phyloP scores from a whole-genome alignment of 2,113 vertebrate species.

The Gopherus flavomarginatus region DNA sequence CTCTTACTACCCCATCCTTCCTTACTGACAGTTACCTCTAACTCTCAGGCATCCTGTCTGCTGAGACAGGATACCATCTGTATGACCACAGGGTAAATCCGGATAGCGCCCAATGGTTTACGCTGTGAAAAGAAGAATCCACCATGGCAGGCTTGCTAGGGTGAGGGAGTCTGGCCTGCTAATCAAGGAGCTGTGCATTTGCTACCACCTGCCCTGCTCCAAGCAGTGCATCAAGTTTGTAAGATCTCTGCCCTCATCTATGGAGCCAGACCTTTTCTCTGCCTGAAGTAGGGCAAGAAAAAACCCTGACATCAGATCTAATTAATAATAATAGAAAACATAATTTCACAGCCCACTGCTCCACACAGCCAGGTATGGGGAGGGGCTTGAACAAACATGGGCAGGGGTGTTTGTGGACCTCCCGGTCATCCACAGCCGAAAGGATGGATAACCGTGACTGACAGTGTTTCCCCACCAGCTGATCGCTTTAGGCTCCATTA shows the following conservation, averaged over 20 bases:
- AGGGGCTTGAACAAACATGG: conserved; percentile 73
- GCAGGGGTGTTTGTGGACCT: conserved; percentile 61
- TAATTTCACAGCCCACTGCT: conserved; percentile 82
- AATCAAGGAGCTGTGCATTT: neutral
- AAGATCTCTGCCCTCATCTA: neutral
- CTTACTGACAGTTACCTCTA: neutral
- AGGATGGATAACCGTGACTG: conserved; percentile 10
- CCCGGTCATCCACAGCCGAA: conserved; percentile 31
- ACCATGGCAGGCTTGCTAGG: neutral
- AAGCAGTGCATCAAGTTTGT: neutral
- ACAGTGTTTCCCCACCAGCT: conserved; percentile 42
- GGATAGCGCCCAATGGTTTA: neutral
- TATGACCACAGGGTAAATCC: neutral
- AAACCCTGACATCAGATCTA: conserved; percentile 71
- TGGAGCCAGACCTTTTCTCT: conserved; percentile 16
- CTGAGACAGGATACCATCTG: neutral
- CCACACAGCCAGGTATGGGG: conserved; percentile 54
- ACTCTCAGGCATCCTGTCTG: neutral
- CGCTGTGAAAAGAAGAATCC: neutral
- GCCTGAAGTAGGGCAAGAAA: conserved; percentile 1
- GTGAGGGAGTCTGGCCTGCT: neutral
- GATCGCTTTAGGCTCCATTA: conserved; percentile 71
- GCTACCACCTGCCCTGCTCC: neutral
- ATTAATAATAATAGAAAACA: conserved; percentile 83
- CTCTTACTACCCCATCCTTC: neutral